These are phyloP conservation scores for Channa argus DNA, from an alignment of 2,113 vertebrate species.

Conservation along the genomic window DNA sequence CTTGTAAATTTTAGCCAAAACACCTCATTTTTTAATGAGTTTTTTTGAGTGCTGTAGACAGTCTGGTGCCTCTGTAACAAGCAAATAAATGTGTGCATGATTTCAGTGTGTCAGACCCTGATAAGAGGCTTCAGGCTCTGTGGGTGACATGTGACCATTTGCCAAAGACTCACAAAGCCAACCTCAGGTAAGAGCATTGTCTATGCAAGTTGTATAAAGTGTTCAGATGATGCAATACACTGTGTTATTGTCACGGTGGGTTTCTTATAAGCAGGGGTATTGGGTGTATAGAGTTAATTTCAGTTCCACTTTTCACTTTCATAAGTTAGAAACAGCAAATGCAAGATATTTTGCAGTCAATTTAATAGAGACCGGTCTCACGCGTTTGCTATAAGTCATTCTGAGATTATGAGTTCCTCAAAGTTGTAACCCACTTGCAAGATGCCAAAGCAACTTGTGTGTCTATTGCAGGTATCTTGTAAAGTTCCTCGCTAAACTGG, in stretches of 20 bases:
- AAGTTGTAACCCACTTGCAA: neutral
- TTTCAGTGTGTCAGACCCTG: slow-evolving; percentile 90
- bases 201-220: neutral
- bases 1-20: too few species aligned
- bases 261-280: neutral
- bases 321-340: neutral
- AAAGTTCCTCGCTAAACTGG: slow-evolving; percentile 95
- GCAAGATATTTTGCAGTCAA: neutral
- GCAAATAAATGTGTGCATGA: slow-evolving; percentile 32
- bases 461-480: slow-evolving; percentile 91
- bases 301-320: slow-evolving; percentile 15
- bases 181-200: slow-evolving; percentile 87
- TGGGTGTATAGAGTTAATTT: neutral
- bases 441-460: neutral
- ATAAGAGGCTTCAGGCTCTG: slow-evolving; percentile 94
- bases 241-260: neutral
- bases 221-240: neutral
- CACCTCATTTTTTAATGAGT: too few species aligned
- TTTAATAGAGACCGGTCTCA: neutral
- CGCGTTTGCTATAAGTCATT: too few species aligned
- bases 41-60: neutral
- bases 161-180: slow-evolving; percentile 91
- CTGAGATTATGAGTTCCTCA: too few species aligned
- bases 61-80: slow-evolving; percentile 6
- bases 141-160: slow-evolving; percentile 94